Evolutionary conservation across 2,888 invertebrate species (phyloP).

Genomic region (Maniola hyperantus): DNA sequence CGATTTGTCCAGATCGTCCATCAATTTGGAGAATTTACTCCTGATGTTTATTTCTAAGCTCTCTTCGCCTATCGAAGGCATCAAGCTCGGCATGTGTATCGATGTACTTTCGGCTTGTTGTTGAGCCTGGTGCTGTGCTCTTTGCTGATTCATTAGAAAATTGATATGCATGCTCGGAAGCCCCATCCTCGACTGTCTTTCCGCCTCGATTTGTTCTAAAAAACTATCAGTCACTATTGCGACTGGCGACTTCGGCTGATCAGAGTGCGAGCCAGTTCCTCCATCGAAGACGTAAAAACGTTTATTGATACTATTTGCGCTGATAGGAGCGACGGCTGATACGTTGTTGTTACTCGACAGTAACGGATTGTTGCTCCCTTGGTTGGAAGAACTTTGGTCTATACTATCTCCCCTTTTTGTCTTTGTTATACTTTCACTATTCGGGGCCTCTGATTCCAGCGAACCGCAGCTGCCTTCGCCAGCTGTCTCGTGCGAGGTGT

Average conservation of each 20-base stretch:
- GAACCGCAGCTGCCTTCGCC: constrained; percentile 78
- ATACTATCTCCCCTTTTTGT: constrained; percentile 69
- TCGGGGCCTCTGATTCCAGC: constrained; percentile 72
- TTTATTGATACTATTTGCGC: constrained; percentile 69
- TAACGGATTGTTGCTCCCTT: constrained; percentile 78
- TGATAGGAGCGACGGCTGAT: constrained; percentile 73
- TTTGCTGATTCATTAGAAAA: constrained; percentile 69
- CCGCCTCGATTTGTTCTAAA: constrained; percentile 75
- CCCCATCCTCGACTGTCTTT: constrained; percentile 74
- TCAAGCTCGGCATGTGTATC: constrained; percentile 67
- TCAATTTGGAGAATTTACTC: constrained; percentile 80
- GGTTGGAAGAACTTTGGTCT: constrained; percentile 78
- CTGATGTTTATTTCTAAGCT: constrained; percentile 80
- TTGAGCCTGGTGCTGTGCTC: constrained; percentile 62
- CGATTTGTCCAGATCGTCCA: constrained; percentile 80
- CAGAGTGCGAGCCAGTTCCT: constrained; percentile 63
- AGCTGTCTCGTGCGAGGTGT: constrained; percentile 67
- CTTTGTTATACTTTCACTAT: constrained; percentile 65
- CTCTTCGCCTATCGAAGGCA: constrained; percentile 81
- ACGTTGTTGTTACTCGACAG: constrained; percentile 74
- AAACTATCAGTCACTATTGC: constrained; percentile 77
- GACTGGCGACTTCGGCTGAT: constrained; percentile 74
- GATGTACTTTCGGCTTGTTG: constrained; percentile 62
- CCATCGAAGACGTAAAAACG: constrained; percentile 77
- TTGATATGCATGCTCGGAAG: constrained; percentile 79